Evolutionary conservation across 2,113 vertebrate species (phyloP), one percentile per base, ranked within the genome.

Genomic region (Echinops telfairi): DNA sequence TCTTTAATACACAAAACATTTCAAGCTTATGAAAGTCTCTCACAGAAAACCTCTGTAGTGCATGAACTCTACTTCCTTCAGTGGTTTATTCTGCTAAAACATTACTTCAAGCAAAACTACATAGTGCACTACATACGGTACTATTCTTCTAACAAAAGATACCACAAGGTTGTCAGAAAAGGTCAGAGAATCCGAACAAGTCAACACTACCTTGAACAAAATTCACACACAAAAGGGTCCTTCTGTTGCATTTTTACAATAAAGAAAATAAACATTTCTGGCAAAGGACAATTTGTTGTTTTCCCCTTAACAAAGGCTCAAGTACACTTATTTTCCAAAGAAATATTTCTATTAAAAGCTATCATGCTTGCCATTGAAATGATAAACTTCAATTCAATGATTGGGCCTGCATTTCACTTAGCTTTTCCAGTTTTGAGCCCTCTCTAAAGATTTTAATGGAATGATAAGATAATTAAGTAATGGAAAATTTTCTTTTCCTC

Each of bases 381-480:
- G 64, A 97, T 90, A 94, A 83, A 86, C 77, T 36, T 79, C 73
- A 95, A 96, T 92, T 94, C 88, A 97, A 92, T 96, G 78, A 88
- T 71, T 64, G 81, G 88, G 80, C 64, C 86, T 95, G 11, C 62
- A 91, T 79, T 90, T 93, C 62, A 85, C 93, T 92, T 95, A 83
- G 29, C 23, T 71, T 90, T 94, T 89, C 14, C 71, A 87, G 92
- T 80, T 96, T 83, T 66, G 58, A 90, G 73, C 71, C 86, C 77
- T 31, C 9, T 73, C 3, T 58, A 38, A 92, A 60, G 12, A 79
- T 82, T 78, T 57, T 90, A 82, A 85, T 83, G 47, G 33, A 78
- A 80, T 29, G 22, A 1, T 64, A 80, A 83, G 25, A 78, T 11
- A 43, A 0, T 2, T 75, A 33, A 79, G 38, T 85, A 57, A 47